phyloP scores from a whole-genome alignment of 1,140 invertebrate species.

The Drosophila ogumai region DNA sequence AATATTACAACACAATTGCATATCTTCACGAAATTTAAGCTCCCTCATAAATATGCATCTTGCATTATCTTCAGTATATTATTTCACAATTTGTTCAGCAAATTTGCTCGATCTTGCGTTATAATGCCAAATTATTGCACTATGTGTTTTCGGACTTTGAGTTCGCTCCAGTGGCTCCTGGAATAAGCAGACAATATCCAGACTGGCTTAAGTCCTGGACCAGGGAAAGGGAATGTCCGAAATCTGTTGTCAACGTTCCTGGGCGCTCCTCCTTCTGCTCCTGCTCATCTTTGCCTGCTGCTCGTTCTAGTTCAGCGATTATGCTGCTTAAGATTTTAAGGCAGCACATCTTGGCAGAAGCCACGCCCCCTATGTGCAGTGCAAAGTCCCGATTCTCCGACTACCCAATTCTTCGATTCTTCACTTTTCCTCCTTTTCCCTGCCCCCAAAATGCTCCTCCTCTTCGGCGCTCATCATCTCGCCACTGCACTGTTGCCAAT shows the following conservation, averaged over 20 bases:
- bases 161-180: conserved; percentile 24
- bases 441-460: background rate
- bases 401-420: conserved; percentile 11
- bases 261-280: conserved; percentile 41
- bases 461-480: conserved; percentile 11
- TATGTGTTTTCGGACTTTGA: conserved; percentile 3
- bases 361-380: conserved; percentile 36
- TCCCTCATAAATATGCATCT: conserved; percentile 2
- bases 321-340: conserved; percentile 62
- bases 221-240: conserved; percentile 8
- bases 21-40: background rate
- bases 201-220: conserved; percentile 12
- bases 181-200: conserved; percentile 6
- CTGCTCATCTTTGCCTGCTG: conserved; percentile 8
- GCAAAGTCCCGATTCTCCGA: background rate
- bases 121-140: conserved; percentile 44
- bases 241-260: conserved; percentile 40
- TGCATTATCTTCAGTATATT: conserved; percentile 23
- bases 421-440: background rate
- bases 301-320: conserved; percentile 66
- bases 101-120: conserved; percentile 53
- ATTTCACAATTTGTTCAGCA: conserved; percentile 20
- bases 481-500: conserved; percentile 70
- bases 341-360: conserved; percentile 25
- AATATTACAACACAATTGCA: background rate